Evolutionary conservation across 2,797 vertebrate species (phyloP).

Genomic region (Odontamblyopus lacepedii): DNA sequence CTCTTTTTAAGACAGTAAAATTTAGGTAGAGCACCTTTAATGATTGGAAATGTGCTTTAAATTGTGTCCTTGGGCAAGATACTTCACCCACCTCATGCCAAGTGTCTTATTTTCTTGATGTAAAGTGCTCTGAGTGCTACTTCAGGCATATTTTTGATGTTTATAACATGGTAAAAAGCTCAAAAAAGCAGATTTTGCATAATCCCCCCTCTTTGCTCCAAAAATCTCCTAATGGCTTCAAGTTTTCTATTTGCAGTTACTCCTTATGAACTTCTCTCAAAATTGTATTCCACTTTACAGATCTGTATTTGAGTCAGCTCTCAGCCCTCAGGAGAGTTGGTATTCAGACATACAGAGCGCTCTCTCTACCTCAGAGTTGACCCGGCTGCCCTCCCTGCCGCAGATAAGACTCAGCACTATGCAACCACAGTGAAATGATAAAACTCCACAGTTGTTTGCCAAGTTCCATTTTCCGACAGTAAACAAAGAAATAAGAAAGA

Average conservation of each 20-base stretch:
- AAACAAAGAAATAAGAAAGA: background rate
- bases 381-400: background rate
- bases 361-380: background rate
- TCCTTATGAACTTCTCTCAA: background rate
- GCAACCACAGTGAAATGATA: constrained; percentile 3
- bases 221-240: no score
- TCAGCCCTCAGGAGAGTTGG: background rate
- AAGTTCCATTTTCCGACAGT: background rate
- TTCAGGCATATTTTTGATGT: no score
- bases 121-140: no score
- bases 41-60: no score
- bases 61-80: no score
- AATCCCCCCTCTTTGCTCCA: no score
- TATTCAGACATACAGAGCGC: background rate
- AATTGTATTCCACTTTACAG: background rate
- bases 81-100: no score
- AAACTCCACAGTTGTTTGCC: background rate
- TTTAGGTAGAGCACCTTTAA: no score
- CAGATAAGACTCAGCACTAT: background rate
- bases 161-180: no score
- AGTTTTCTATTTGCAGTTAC: background rate
- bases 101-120: no score
- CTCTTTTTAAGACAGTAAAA: no score
- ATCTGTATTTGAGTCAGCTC: background rate
- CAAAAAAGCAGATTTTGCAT: no score